phyloP scores from a whole-genome alignment of 2,888 invertebrate genomes.

The Ectobius pallidus region DNA sequence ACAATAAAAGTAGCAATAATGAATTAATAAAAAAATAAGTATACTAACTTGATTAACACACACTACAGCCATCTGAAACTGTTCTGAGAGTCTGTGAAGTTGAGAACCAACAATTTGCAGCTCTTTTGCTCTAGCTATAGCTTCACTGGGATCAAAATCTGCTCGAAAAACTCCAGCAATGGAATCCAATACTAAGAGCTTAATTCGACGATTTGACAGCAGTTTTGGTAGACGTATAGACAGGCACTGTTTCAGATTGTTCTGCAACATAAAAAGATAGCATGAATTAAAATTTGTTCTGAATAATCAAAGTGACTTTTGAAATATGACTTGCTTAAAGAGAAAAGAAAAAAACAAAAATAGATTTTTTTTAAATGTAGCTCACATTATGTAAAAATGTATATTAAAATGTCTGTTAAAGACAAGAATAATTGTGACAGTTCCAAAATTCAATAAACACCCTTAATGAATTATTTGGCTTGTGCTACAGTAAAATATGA shows the following conservation, averaged over 20 bases:
- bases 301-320: neutral
- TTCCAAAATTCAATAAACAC: too few species aligned
- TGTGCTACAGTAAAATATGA: too few species aligned
- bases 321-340: neutral
- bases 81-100: conserved; percentile 61
- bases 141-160: conserved; percentile 60
- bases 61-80: conserved; percentile 64
- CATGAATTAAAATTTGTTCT: neutral
- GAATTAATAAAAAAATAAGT: too few species aligned
- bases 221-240: conserved; percentile 61
- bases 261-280: conserved; percentile 56
- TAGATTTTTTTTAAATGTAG: too few species aligned
- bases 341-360: neutral
- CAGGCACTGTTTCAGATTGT: conserved; percentile 62
- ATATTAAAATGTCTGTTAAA: too few species aligned
- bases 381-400: too few species aligned
- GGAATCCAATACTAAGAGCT: conserved; percentile 73
- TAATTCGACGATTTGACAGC: conserved; percentile 59
- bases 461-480: too few species aligned
- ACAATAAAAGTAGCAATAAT: too few species aligned
- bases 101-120: conserved; percentile 62
- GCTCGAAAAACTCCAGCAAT: conserved; percentile 72
- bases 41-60: conserved; percentile 72
- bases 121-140: conserved; percentile 61
- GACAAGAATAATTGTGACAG: too few species aligned